These are phyloP conservation scores for Artibeus lituratus DNA, from an alignment of 2,797 vertebrate species.

Conservation along the genomic window DNA sequence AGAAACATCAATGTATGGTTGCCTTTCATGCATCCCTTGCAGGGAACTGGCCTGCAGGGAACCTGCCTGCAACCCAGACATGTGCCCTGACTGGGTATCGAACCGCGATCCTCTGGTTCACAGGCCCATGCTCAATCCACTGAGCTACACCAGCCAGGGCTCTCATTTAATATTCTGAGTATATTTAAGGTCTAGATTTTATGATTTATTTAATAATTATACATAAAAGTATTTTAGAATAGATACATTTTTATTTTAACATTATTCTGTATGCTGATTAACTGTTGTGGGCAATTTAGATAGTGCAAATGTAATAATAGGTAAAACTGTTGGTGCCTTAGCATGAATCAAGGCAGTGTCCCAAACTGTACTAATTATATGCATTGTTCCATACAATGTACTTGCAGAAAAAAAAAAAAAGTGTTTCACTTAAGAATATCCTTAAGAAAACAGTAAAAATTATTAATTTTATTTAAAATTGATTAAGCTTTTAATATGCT, in stretches of 20 bases:
- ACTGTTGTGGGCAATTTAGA: not conserved
- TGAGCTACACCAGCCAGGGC: too few relatives aligned
- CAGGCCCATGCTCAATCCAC: too few relatives aligned
- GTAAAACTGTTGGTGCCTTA: not conserved
- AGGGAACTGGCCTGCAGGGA: too few relatives aligned
- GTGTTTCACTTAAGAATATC: not conserved
- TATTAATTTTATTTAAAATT: not conserved
- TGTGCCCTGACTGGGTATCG: too few relatives aligned
- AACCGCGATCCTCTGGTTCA: too few relatives aligned
- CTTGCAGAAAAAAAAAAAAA: conserved; percentile 6
- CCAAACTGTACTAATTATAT: not conserved
- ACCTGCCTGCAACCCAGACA: too few relatives aligned
- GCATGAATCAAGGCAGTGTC: not conserved
- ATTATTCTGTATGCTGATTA: not conserved
- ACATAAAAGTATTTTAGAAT: not conserved
- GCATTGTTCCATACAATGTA: not conserved
- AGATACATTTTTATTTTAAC: not conserved
- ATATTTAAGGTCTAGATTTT: not conserved
- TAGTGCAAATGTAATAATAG: not conserved
- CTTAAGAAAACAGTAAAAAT: not conserved
- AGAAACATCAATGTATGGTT: too few relatives aligned
- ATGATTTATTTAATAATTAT: not conserved
- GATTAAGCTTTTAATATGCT: not conserved
- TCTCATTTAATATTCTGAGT: not conserved
- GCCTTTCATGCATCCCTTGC: too few relatives aligned